Base-by-base conservation (phyloP, 2,888 invertebrate species). In the Pherbina coryleti region DNA sequence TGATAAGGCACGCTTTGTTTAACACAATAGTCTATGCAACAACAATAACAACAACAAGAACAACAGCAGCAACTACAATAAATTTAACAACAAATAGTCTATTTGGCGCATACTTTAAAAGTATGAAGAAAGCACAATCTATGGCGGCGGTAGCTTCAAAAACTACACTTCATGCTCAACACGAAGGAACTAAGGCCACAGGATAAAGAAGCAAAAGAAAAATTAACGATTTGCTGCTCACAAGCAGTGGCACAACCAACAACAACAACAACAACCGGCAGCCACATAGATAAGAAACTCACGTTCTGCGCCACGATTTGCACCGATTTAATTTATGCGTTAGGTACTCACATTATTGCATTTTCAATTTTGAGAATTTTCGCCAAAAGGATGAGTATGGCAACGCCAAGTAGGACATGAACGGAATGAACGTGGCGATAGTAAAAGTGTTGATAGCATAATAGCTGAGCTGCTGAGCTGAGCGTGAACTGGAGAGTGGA, bases 1-100 rank as follows among this genome's bases (percentile, higher is more conserved):
- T 75, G 75, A 75, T 75, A 75, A 75, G 75, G 75, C 75, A 75
- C 75, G 75, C 67, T 75, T 55, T 75, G 28, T 34, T 60, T 67
- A 19, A 53, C 66, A 66, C 66, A 34, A 57, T 44, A 57, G 34
- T n/a, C 14, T 14, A n/a, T 17, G 31, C 51, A 75, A 31, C 53
- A 66, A 53, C 74, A 64, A 28, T 19, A 44, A 66, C 60, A 44
- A 44, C 22, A 34, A 25, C 62, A 44, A 66, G 44, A 44, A 44
- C 22, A 34, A 25, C 62, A 60, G 8, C 44, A 49, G 17, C 51
- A 37, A 64, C 34, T 49, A 37, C 72, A 72, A 51, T 44, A n/a
- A 19, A 22, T 22, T 9, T 37, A 17, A 28, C 72, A 74, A 74
- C 53, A 74, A 31, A 66, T 19, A 25, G 51, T 60, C 60, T 62